Conservation (phyloP, 2,888 invertebrate genomes). For the Coleophora deauratella region DNA sequence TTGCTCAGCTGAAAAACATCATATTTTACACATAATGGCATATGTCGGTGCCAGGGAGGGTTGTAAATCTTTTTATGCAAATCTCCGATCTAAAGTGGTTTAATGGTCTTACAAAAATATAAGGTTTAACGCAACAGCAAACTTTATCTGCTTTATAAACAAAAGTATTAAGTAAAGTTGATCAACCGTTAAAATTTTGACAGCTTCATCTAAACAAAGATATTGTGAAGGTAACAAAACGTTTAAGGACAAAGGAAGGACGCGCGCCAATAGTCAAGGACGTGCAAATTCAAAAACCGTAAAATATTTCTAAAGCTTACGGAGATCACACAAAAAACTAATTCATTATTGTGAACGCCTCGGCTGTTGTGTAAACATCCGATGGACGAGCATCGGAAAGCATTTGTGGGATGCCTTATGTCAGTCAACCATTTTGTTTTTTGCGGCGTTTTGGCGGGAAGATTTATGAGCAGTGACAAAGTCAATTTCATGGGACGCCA, state of each 20-base stretch:
- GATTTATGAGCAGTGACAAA: constrained; percentile 70
- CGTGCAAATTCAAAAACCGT: constrained; percentile 27
- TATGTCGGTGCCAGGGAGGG: constrained; percentile 34
- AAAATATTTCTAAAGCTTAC: constrained; percentile 25
- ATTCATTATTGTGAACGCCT: constrained; percentile 32
- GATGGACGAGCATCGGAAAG: constrained; percentile 38
- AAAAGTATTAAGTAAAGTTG: no score
- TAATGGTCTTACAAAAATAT: constrained; percentile 3
- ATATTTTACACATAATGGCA: constrained; percentile 53
- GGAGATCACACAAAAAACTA: constrained; percentile 35
- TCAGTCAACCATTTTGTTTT: constrained; percentile 32
- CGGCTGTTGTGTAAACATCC: constrained; percentile 67
- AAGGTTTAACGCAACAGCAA: constrained; percentile 3
- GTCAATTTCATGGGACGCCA: constrained; percentile 64
- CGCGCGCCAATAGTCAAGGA: constrained; percentile 6
- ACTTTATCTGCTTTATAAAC: constrained; percentile 5
- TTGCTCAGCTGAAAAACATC: constrained; percentile 60
- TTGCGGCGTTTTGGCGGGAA: constrained; percentile 43
- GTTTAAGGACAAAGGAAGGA: constrained; percentile 14
- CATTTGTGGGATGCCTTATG: constrained; percentile 31
- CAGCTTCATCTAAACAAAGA: constrained; percentile 25
- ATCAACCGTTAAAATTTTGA: constrained; percentile 28
- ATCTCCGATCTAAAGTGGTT: constrained; percentile 15
- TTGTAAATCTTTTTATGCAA: constrained; percentile 30
- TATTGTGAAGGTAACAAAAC: background rate